Evolutionary conservation across 2,113 vertebrate genomes (phyloP).

Genomic region (Trogon surrucura): DNA sequence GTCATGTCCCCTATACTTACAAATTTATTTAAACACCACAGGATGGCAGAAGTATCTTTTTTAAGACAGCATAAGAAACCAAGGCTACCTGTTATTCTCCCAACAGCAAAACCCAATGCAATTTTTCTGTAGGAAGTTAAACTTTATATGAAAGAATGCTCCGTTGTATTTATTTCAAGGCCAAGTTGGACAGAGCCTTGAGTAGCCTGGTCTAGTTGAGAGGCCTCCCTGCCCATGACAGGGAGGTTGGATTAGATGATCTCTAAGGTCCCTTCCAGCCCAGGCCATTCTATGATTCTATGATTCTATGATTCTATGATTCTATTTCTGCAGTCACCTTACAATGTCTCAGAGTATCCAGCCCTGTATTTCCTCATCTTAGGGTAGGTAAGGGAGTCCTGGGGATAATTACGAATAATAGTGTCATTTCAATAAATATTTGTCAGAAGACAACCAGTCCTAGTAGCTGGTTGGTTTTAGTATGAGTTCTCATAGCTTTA

Average conservation of each 20-base stretch:
- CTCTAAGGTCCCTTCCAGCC: no score
- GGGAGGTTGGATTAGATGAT: no score
- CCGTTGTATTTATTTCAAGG: background rate
- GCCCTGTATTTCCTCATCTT: background rate
- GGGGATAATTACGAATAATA: background rate
- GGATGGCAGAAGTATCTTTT: background rate
- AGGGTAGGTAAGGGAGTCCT: background rate
- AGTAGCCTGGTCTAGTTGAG: no score
- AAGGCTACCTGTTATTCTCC: background rate
- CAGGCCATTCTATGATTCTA: no score
- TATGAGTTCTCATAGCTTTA: background rate
- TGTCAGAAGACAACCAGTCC: background rate
- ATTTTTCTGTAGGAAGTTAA: background rate
- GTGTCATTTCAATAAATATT: background rate
- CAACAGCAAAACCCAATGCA: background rate
- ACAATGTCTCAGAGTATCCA: background rate
- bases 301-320: no score
- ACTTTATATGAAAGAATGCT: background rate
- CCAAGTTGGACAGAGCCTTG: no score
- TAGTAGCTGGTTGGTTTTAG: background rate
- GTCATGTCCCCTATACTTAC: background rate
- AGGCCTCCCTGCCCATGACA: no score
- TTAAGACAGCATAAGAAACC: background rate
- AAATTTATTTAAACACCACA: background rate
- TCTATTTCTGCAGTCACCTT: background rate